A percentile compares a stretch with the other conserved stretches of the same genome.
Conservation (phyloP, 2,888 invertebrate genomes). For the Xestobium rufovillosum region DNA sequence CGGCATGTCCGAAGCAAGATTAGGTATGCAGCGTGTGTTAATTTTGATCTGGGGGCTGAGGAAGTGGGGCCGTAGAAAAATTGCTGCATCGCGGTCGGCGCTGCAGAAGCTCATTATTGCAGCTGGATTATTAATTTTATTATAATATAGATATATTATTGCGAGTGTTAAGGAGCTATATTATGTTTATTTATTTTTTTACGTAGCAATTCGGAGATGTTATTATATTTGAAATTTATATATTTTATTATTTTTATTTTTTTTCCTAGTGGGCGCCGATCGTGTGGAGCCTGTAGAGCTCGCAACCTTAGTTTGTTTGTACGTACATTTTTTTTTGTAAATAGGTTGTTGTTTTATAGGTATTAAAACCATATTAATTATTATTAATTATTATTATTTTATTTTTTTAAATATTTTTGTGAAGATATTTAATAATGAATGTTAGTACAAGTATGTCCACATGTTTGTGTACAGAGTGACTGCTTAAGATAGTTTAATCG, state of each 20-base stretch:
- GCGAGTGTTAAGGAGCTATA: conserved; percentile 35
- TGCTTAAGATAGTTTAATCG: conserved; percentile 43
- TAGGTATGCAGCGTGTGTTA: too few species aligned
- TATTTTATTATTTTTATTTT: conserved; percentile 39
- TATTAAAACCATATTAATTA: conserved; percentile 43
- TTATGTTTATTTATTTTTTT: conserved; percentile 45
- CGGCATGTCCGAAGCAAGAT: too few species aligned
- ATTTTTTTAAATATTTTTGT: conserved; percentile 48
- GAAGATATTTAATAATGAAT: conserved; percentile 46
- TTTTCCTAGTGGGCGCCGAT: not conserved
- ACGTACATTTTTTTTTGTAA: conserved; percentile 40
- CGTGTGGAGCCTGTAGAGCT: conserved; percentile 10
- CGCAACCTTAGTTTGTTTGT: conserved; percentile 40
- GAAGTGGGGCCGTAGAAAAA: too few species aligned
- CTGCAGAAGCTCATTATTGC: not conserved
- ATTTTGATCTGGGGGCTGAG: too few species aligned
- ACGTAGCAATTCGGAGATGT: conserved; percentile 41
- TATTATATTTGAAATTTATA: conserved; percentile 41
- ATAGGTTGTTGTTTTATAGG: conserved; percentile 47
- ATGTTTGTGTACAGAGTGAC: conserved; percentile 42
- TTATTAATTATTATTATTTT: conserved; percentile 45
- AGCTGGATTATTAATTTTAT: not conserved
- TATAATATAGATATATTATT: conserved; percentile 12
- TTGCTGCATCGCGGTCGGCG: conserved; percentile 2
- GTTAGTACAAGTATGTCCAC: conserved; percentile 44